These are phyloP conservation scores for Lethocerus indicus DNA, from an alignment of 1,140 invertebrate species.

Conservation along the genomic window DNA sequence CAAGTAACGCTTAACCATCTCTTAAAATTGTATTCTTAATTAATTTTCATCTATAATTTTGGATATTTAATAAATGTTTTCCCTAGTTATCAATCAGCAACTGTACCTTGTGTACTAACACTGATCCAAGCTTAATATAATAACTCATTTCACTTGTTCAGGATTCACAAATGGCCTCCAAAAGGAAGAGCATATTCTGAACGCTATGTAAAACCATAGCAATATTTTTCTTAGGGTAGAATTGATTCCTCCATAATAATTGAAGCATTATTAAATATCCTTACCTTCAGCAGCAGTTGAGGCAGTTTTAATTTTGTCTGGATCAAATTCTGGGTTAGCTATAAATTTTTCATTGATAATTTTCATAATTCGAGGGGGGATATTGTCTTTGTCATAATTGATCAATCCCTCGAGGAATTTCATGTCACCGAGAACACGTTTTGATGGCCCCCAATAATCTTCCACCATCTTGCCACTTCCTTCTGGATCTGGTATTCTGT, in stretches of 20 bases:
- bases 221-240: no score
- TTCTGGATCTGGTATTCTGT: slow-evolving; percentile 56
- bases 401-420: slow-evolving; percentile 73
- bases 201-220: no score
- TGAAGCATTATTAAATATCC: neutral
- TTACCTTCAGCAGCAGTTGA: slow-evolving; percentile 57
- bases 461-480: slow-evolving; percentile 58
- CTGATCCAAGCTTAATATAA: no score
- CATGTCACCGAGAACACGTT: slow-evolving; percentile 77
- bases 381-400: slow-evolving; percentile 85
- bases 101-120: no score
- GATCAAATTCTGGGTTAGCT: slow-evolving; percentile 76
- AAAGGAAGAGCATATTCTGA: no score
- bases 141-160: no score
- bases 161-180: no score
- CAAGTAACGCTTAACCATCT: neutral
- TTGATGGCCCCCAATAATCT: slow-evolving; percentile 87
- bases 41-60: neutral
- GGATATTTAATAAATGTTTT: neutral
- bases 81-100: no score
- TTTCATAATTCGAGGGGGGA: slow-evolving; percentile 62
- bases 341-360: slow-evolving; percentile 68
- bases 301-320: slow-evolving; percentile 66
- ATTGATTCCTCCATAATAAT: no score
- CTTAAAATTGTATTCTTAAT: neutral